Base-by-base conservation (phyloP, 2,797 vertebrate species). In the Esox lucius region DNA sequence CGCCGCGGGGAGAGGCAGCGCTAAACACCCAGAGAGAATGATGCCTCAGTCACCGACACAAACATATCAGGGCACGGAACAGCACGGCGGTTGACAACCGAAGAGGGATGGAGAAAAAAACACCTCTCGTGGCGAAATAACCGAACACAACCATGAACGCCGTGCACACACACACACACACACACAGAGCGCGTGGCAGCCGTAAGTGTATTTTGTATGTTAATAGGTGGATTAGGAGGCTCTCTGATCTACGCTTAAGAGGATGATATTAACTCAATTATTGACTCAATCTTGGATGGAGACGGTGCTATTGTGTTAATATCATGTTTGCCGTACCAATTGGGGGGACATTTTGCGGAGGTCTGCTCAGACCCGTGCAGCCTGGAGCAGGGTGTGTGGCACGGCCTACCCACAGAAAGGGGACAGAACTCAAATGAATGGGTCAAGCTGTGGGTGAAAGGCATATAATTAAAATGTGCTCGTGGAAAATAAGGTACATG, bases 251-350 rank as follows among this genome's bases (percentile, higher is more conserved):
- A 64, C 28, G 15, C 13, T 19, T 26, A 65, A 65, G 62, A 65
- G 15, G 28, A 65, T 65, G 28, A 65, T 33, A 65, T 65, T 65
- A 65, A 65, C 28, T 33, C 28, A 28, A 65, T 65, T 65, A 31
- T 65, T 65, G 62, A 65, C 26, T 33, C 28, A 65, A 31, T 28
- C 62, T 65, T 22, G 56, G 51, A 56, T 7, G 35, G 56, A 6
- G 6, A 13, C 28, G 16, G 15, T 16, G 62, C 26, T 31, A 65
- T 65, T 4, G 26, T 28, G 6, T 28, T 17, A 65, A 65, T 24
- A 59, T 59, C 11, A 65, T 33, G 28, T 28, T 28, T 33, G 62
- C 28, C 5, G 2, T 15, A 6, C 62, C 62, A 1, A 17, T 59
- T 5, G 62, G 62, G 24, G 31, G 28, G 65, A 12, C 16, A 28